These are phyloP conservation scores for Oreochromis niloticus DNA, from an alignment of 2,113 vertebrate species.

Conservation along the genomic window DNA sequence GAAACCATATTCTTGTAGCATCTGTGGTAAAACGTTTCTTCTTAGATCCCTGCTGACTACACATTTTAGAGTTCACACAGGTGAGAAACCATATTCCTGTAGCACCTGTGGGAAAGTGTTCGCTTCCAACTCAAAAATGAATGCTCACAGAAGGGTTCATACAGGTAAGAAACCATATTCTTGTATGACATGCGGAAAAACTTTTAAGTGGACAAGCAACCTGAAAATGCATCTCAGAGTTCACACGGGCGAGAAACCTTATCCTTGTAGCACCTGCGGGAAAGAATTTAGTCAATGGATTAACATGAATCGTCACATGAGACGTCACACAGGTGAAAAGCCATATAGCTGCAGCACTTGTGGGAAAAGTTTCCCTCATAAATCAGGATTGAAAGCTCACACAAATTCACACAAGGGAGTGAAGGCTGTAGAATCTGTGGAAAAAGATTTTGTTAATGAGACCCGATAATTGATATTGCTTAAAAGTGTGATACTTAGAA, in stretches of 20 bases:
- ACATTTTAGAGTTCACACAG: not conserved
- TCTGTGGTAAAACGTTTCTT: not conserved
- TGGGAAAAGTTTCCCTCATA: not conserved
- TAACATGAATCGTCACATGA: not conserved
- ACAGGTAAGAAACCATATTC: not conserved
- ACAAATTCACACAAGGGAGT: not conserved
- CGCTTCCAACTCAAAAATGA: not conserved
- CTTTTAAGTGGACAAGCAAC: not conserved
- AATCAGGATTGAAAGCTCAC: not conserved
- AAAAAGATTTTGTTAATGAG: not conserved
- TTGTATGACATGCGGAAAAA: not conserved
- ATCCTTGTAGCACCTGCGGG: not conserved
- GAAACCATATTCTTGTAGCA: not conserved
- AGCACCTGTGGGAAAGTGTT: not conserved
- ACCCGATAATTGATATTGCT: not conserved
- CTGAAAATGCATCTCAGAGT: not conserved
- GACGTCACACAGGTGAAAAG: not conserved
- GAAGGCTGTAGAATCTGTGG: not conserved
- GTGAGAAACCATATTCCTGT: not conserved
- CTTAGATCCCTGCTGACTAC: not conserved
- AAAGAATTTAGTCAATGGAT: not conserved
- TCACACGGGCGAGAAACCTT: not conserved
- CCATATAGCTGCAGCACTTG: not conserved
- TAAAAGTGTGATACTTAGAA: not conserved
- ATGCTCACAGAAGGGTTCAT: not conserved